Evolutionary conservation across 2,113 vertebrate species (phyloP).

Genomic region (rabbit (Oryctolagus cuniculus)): mOryCun1.1 NC_091443.1:46072001-46072500

Average conservation of each 20-base stretch:
- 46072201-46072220: constrained; percentile 54
- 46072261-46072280: constrained; percentile 64
- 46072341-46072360: constrained; percentile 55
- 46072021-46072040: neutral
- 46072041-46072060: neutral
- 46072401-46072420: neutral
- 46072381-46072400: neutral
- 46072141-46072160: neutral
- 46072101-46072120: neutral
- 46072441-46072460: neutral
- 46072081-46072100: constrained; percentile 31
- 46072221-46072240: constrained; percentile 40
- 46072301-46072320: neutral
- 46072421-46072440: neutral
- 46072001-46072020: constrained; percentile 53
- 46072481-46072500: neutral
- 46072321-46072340: constrained; percentile 44
- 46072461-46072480: rapidly evolving
- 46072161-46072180: neutral
- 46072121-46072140: neutral
- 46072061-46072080: constrained; percentile 17
- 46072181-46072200: neutral
- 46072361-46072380: neutral
- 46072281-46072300: constrained; percentile 28
- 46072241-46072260: constrained; percentile 59